A percentile compares a stretch with the other conserved stretches of the same genome.
These are phyloP conservation scores for Dendrolimus punctatus DNA, from an alignment of 1,140 invertebrate species.

Conservation along the genomic window DNA sequence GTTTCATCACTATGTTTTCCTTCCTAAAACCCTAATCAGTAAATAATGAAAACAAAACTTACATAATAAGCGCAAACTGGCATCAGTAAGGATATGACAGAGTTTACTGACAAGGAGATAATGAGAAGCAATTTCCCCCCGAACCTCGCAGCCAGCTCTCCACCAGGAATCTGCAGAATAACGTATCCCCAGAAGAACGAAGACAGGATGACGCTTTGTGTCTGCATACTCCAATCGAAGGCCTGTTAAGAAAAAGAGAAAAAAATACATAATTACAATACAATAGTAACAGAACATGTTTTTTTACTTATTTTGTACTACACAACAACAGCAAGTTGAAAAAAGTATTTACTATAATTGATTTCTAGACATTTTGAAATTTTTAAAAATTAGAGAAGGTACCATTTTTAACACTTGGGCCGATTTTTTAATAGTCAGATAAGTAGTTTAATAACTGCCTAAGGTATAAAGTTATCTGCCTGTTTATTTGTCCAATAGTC, in stretches of 20 bases:
- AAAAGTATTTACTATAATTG: too few species aligned
- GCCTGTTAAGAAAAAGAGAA: constrained; percentile 25
- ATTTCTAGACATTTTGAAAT: too few species aligned
- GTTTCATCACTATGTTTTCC: background rate
- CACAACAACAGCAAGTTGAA: background rate
- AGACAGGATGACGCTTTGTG: constrained; percentile 73
- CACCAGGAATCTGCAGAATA: constrained; percentile 75
- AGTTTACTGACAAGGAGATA: constrained; percentile 40
- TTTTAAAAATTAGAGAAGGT: too few species aligned
- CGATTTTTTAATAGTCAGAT: too few species aligned
- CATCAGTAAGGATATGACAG: constrained; percentile 37
- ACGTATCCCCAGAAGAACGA: constrained; percentile 74
- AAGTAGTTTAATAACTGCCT: too few species aligned
- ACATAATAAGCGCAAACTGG: constrained; percentile 45
- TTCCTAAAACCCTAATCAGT: background rate
- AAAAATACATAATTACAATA: background rate
- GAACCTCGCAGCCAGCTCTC: constrained; percentile 73
- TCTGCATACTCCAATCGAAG: constrained; percentile 74
- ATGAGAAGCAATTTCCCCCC: constrained; percentile 69
- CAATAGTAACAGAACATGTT: background rate
- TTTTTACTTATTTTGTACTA: background rate
- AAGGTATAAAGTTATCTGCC: too few species aligned
- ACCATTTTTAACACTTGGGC: too few species aligned
- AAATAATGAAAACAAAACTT: constrained; percentile 19
- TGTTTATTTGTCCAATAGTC: too few species aligned